Evolutionary conservation across 1,140 invertebrate genomes (phyloP).

Genomic region (Pogonomyrmex barbatus): DNA sequence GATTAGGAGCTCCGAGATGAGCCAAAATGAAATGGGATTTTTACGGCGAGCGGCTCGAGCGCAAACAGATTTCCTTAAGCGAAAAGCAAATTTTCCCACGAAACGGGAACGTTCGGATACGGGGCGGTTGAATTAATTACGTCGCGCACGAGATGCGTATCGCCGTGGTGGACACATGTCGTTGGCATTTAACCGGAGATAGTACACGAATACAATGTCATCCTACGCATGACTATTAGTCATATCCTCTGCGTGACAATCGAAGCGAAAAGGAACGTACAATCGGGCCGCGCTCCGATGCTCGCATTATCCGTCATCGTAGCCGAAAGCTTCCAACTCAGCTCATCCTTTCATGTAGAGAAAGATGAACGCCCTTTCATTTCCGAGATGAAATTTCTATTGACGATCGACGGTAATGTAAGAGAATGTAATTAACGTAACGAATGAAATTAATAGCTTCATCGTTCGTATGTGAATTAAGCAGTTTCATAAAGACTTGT

Average conservation of each 20-base stretch:
- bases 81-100: neutral
- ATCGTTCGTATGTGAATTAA: slow-evolving; percentile 18
- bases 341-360: slow-evolving; percentile 26
- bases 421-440: neutral
- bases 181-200: slow-evolving; percentile 42
- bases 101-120: neutral
- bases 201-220: slow-evolving; percentile 6
- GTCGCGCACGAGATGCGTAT: slow-evolving; percentile 38
- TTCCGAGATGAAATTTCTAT: slow-evolving; percentile 65
- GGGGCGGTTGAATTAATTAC: slow-evolving; percentile 66
- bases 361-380: slow-evolving; percentile 41
- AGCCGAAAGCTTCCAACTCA: neutral
- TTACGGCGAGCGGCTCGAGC: neutral
- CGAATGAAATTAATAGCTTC: slow-evolving; percentile 38
- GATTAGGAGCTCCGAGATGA: neutral
- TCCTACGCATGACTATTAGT: slow-evolving; percentile 61
- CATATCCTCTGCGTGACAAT: slow-evolving; percentile 40
- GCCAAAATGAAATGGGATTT: slow-evolving; percentile 6
- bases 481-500: neutral
- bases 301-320: slow-evolving; percentile 59
- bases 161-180: slow-evolving; percentile 30
- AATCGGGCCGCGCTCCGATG: slow-evolving; percentile 30
- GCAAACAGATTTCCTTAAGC: slow-evolving; percentile 23
- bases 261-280: slow-evolving; percentile 43
- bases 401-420: slow-evolving; percentile 13